Conservation (phyloP, 2,113 vertebrate species). For the Sylvia atricapilla region DNA sequence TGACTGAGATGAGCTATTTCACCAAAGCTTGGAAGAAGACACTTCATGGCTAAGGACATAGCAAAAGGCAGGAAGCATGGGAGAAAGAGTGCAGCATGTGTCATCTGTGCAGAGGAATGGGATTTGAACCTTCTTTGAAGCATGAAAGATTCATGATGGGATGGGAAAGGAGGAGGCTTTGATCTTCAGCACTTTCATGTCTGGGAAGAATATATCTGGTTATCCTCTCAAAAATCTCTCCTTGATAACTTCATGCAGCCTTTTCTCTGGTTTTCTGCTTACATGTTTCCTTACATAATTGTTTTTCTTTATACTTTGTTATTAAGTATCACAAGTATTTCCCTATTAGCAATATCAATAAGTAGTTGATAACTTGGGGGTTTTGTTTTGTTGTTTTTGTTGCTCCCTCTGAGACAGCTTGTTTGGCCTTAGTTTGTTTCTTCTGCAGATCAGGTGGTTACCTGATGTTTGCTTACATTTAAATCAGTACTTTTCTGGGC, state of each 20-base stretch:
- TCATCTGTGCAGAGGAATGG: not conserved
- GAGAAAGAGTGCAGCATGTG: not conserved
- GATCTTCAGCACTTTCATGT: not conserved
- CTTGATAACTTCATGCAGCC: not conserved
- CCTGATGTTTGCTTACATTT: not conserved
- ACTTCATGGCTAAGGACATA: not conserved
- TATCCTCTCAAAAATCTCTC: not conserved
- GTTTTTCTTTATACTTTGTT: not conserved
- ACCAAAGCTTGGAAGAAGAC: not conserved
- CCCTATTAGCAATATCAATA: not conserved
- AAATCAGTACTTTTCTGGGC: not conserved
- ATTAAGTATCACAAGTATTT: not conserved
- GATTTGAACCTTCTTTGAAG: not conserved
- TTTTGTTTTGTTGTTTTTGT: not conserved
- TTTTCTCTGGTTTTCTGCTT: not conserved
- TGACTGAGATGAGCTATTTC: not conserved
- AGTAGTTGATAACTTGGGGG: not conserved
- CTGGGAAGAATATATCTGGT: not conserved
- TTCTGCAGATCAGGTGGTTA: not conserved
- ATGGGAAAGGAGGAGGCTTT: not conserved
- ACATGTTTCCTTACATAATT: not conserved
- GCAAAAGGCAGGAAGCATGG: not conserved
- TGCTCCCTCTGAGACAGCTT: not conserved
- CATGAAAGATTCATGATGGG: not conserved
- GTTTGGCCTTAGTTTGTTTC: not conserved